Evolutionary conservation across 2,888 invertebrate genomes (phyloP), one percentile per base, ranked within the genome.

Genomic region (Cephus sareptanus): DNA sequence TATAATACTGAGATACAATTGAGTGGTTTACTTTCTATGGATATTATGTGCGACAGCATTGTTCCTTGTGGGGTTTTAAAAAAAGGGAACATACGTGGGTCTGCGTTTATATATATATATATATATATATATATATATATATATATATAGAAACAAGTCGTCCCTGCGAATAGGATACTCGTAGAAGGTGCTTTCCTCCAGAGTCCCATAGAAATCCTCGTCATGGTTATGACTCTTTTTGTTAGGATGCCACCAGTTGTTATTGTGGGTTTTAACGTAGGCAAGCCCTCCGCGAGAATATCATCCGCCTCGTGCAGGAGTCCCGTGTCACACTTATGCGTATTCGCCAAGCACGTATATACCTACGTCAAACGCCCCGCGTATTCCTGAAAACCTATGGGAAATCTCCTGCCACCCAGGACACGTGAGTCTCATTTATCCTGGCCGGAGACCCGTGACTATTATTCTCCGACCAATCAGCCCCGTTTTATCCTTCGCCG

Each of bases 381-480:
- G 86, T 85, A 86, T 85, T 80, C 84, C 80, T 84, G 87, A 90
- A 90, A 89, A 91, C 90, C 91, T 90, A 83, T 77, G 90, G 90
- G 90, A 90, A 90, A 91, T 90, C 90, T 90, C 88, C 78, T 73
- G 83, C 83, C 81, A 83, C 85, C 83, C 83, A 84, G 85, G 87
- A 86, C 87, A 84, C 87, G 84, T 77, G 84, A 87, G 86, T 87
- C 83, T 87, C 89, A 90, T 91, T 90, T 90, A 90, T 90, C 86
- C 88, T 87, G 80, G 81, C 78, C 80, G 82, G 79, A 81, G 79
- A 81, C 79, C 83, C 82, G 76, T 73, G 80, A 81, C 83, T 84
- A 84, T 85, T 84, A 84, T 85, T 86, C 86, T 84, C 85, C 82
- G 81, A 82, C 84, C 86, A 87, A 86, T 87, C 85, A 23, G 56